phyloP scores from a whole-genome alignment of 2,888 invertebrate species.

The Pharmacophagus antenor region DNA sequence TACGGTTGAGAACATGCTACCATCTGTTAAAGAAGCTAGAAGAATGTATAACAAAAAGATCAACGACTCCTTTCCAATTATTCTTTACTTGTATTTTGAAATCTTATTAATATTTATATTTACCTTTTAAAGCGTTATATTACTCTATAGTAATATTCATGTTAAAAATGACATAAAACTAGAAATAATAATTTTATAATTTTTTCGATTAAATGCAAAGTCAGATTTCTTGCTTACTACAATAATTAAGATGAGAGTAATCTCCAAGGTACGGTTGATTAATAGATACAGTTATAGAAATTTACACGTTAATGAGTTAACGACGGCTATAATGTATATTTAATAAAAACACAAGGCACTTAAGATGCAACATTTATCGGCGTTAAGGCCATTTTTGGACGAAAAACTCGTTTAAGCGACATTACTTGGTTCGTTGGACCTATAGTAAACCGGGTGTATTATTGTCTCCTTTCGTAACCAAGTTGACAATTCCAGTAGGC shows the following conservation, averaged over 20 bases:
- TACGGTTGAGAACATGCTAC: neutral
- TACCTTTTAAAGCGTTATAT: neutral
- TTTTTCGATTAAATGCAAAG: no score
- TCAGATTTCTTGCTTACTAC: no score
- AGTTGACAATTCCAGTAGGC: conserved; percentile 13
- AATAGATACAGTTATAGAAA: no score
- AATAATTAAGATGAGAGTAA: neutral
- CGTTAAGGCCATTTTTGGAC: neutral
- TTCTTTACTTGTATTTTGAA: neutral
- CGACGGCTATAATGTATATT: neutral
- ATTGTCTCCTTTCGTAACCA: conserved; percentile 8
- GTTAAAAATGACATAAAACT: no score
- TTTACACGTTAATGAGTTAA: no score
- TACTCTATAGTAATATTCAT: no score
- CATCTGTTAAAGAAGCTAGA: no score
- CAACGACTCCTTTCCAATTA: no score
- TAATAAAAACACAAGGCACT: neutral
- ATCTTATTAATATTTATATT: neutral
- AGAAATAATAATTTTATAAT: no score
- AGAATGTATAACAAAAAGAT: no score
- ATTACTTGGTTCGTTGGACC: conserved; percentile 7
- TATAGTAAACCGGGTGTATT: conserved; percentile 15
- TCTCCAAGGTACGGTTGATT: neutral
- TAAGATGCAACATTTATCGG: neutral
- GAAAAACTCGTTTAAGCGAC: neutral